Base-by-base conservation (phyloP, 2,113 vertebrate genomes). In the Microcebus ravelobensis region DNA sequence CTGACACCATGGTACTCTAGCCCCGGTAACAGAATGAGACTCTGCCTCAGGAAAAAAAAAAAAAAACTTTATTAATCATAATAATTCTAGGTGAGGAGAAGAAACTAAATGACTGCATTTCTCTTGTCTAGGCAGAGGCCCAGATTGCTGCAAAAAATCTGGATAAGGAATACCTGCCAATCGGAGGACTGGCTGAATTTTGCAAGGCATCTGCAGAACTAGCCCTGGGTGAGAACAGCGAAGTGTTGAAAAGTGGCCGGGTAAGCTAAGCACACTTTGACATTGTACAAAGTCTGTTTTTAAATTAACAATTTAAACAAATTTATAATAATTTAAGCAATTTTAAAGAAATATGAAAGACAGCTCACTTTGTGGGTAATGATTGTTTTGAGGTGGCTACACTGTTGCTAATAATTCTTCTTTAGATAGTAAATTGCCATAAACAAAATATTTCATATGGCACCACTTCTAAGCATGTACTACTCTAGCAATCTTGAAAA, bases 81-180 rank as follows among this genome's bases (percentile, higher is more conserved):
- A 12, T 95, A 89, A 36, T 87, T 90, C 34, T 15, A 71, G 21
- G 57, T 36, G 63, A 81, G 52, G 50, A 85, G 29, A 77, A 80
- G 14, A 86, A 2, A 4, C 59, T 97, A 89, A 97, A 3, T 12
- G 18, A 5, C 2, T 79, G 12, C 86, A 76, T 96, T 21, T 97
- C 80, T 92, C 91, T 67, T 48, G 0, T 87, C 92, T 89, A 99
- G 99, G 99, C 99, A 0, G 99, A 99, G 97, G 99, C 99, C 76
- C 94, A 99, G 97, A 99, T 99, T 92, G 98, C 99, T 89, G 97
- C 98, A 34, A 99, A 99, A 98, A 99, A 99, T 96, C 91, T 99
- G 98, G 99, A 99, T 98, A 99, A 99, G 98, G 99, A 99, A 91
- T 99, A 99, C 96, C 98, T 99, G 87, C 98, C 98, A 86, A 99